These are phyloP conservation scores for Hyperoplus immaculatus DNA, from an alignment of 2,797 vertebrate species.

Conservation along the genomic window DNA sequence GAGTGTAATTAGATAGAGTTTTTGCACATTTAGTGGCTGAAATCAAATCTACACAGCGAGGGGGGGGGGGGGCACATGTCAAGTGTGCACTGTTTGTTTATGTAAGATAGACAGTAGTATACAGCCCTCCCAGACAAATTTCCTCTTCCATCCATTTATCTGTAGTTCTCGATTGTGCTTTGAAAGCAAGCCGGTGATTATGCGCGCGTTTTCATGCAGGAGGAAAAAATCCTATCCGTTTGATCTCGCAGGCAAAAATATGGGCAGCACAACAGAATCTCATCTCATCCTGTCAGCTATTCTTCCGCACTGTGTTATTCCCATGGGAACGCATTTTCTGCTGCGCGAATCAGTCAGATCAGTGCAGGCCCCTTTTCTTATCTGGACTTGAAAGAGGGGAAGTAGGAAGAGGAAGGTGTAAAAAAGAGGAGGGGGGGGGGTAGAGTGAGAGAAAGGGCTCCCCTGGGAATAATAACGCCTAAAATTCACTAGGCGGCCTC, in stretches of 20 bases:
- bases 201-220: conserved; percentile 59
- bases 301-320: conserved; percentile 73
- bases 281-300: conserved; percentile 83
- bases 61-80: conserved; percentile 30
- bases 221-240: conserved; percentile 75
- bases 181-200: conserved; percentile 67
- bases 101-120: conserved; percentile 50
- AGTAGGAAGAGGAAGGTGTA: conserved; percentile 67
- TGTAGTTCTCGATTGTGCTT: conserved; percentile 56
- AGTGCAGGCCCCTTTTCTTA: conserved; percentile 77
- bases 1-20: conserved; percentile 58
- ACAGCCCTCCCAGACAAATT: conserved; percentile 45
- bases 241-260: conserved; percentile 80
- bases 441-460: conserved; percentile 37
- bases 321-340: conserved; percentile 79
- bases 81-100: conserved; percentile 67
- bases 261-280: conserved; percentile 80
- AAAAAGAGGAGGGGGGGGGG: conserved; percentile 1
- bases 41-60: conserved; percentile 20
- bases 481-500: conserved; percentile 61
- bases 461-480: conserved; percentile 67
- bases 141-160: conserved; percentile 61
- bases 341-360: conserved; percentile 80
- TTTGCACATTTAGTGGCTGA: conserved; percentile 40
- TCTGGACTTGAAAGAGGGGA: conserved; percentile 80